Conservation (phyloP, 2,888 invertebrate species). For the Brachylomia viminalis region DNA sequence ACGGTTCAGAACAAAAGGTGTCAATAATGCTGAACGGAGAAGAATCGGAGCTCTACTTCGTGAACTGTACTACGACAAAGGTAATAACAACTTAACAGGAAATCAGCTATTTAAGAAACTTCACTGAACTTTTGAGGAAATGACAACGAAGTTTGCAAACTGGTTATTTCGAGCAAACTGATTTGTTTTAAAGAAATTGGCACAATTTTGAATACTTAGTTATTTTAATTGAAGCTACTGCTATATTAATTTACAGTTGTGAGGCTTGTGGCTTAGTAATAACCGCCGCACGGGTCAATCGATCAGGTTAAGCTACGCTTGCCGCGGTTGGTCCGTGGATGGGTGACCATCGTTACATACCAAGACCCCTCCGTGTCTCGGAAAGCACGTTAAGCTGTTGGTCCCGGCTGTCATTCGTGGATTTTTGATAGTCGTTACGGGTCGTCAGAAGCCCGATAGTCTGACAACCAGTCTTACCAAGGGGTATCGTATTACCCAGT, state of each 20-base stretch:
- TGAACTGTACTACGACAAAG: conserved; percentile 93
- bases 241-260: conserved; percentile 11
- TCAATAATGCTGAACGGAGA: conserved; percentile 98
- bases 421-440: too few species aligned
- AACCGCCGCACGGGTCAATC: too few species aligned
- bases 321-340: too few species aligned
- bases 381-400: too few species aligned
- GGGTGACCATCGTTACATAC: too few species aligned
- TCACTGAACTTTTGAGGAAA: conserved; percentile 2
- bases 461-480: too few species aligned
- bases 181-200: not conserved
- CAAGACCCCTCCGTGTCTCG: too few species aligned
- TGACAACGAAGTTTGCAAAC: conserved; percentile 3
- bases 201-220: not conserved
- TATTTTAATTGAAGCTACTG: not conserved
- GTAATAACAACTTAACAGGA: conserved; percentile 85
- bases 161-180: not conserved
- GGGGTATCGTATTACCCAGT: too few species aligned
- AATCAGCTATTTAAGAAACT: conserved; percentile 10
- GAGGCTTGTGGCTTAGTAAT: too few species aligned
- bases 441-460: too few species aligned
- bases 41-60: conserved; percentile 97
- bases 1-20: conserved; percentile 95
- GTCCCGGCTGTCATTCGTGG: too few species aligned
- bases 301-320: too few species aligned